Base-by-base conservation (phyloP, 2,888 invertebrate genomes). In the Ormyrus thymus region DNA sequence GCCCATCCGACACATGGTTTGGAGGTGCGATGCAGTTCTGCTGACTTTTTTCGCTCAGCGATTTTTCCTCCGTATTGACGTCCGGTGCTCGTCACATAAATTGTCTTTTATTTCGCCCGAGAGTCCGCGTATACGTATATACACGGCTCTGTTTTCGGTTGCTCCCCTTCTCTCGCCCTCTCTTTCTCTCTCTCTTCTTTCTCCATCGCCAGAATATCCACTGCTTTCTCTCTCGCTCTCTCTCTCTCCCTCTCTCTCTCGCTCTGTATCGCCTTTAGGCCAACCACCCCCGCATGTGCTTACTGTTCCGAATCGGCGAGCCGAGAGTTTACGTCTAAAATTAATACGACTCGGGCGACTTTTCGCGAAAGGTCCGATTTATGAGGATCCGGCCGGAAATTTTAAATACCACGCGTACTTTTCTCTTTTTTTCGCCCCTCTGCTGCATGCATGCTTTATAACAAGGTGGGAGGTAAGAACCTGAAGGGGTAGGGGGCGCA, bases 241-340 rank as follows among this genome's bases (percentile, higher is more conserved):
- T 48, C 9, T 45, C 45, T 15, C 51, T 45, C n/a, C 46, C 46
- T 53, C 50, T 46, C n/a, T 43, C n/a, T 1, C 55, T 64, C 46
- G 11, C n/a, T 45, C 29, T 29, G 29, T 29, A 29, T 46, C 13
- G 2, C 51, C 50, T 74, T 13, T 7, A n/a, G 62, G 53, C 13
- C 62, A 61, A 76, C 56, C 76, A 76, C 76, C 76, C 76, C 69
- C 76, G 62, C 69, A 48, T 61, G 61, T 69, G 8, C n/a, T 46
- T 7, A 13, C 62, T 45, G 10, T 59, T 53, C 59, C 13, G 45
- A 58, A 66, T 74, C 51, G 53, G n/a, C 50, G 10, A 59, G 59
- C 59, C n/a, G 48, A 51, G 8, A 29, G 29, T 29, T 29, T 29
- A 29, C 29, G 29, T 29, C 29, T 29, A 29, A 29, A 29, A 29